Base-by-base conservation (phyloP, 2,797 vertebrate species). In the Parambassis ranga region DNA sequence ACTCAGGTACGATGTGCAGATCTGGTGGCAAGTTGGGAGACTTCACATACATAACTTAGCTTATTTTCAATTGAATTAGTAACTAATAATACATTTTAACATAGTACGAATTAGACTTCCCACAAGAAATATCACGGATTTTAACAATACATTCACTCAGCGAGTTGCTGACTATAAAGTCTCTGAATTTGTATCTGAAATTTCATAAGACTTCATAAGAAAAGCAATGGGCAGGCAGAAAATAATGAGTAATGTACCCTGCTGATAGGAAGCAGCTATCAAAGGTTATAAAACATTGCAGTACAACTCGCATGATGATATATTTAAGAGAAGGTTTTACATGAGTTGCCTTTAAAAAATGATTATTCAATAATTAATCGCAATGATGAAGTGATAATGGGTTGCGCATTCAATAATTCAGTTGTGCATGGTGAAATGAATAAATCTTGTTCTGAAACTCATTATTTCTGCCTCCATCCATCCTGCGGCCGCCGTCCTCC, bases 361-460 rank as follows among this genome's bases (percentile, higher is more conserved):
- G 4, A 38, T 52, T 51, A 39, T 46, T 68, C 22, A 61, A 68
- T 69, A 57, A 70, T 80, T 32, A 51, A 82, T 79, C 59, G 39
- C 15, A 13, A 46, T 73, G 56, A 73, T 65, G 18, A 64, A 71
- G 62, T 61, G 65, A 52, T 68, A 52, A 71, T 47, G 52, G 50
- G 41, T 42, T 53, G 27, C 20, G 26, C 13, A 14, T 78, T 84
- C 16, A 67, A 77, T 75, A 72, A 76, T 80, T 69, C 69, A 72
- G 48, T 20, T 65, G 55, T 44, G 27, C 41, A 23, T n/a, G 13
- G 8, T 63, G 13, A 75, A 68, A 74, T 70, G 10, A 65, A 77
- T 79, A 63, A 60, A 67, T 73, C 47, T 35, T 41, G 36, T 32
- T 38, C 49, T 64, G 51, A 37, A 64, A 65, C 39, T 69, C 47